These are phyloP conservation scores for Rhynchomys soricoides DNA, from an alignment of 2,113 vertebrate species.

Conservation along the genomic window DNA sequence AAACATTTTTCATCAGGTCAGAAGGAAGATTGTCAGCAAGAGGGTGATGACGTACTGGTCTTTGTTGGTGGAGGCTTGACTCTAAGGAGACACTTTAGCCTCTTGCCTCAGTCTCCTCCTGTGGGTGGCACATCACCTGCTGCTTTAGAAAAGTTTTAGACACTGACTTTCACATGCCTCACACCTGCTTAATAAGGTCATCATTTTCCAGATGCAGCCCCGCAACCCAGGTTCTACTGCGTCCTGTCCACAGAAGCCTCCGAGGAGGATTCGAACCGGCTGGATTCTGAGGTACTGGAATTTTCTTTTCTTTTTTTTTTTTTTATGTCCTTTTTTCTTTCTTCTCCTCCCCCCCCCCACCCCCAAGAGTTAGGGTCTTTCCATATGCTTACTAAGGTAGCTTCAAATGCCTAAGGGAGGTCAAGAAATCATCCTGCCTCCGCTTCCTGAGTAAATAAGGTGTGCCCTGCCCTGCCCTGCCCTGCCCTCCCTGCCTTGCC, in stretches of 20 bases:
- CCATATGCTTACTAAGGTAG: neutral
- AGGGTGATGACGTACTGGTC: neutral
- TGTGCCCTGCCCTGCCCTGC: neutral
- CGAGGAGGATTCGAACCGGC: slow-evolving; percentile 94
- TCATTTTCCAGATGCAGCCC: slow-evolving; percentile 87
- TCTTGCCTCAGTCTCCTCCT: neutral
- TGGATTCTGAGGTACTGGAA: slow-evolving; percentile 90
- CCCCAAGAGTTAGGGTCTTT: neutral
- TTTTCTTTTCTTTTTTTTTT: neutral
- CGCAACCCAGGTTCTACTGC: slow-evolving; percentile 98
- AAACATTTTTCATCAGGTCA: slow-evolving; percentile 96
- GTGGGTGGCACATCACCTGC: neutral
- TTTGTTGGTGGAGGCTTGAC: neutral
- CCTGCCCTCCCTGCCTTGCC: too few species aligned
- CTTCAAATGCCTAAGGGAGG: neutral
- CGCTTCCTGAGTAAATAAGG: neutral
- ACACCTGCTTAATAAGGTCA: neutral
- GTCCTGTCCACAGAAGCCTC: slow-evolving; percentile 95
- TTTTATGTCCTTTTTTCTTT: neutral
- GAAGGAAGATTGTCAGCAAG: slow-evolving; percentile 41
- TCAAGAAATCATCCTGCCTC: neutral
- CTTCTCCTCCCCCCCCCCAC: too few species aligned
- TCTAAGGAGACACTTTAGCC: neutral
- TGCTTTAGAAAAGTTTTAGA: neutral
- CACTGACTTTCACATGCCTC: neutral